phyloP scores from a whole-genome alignment of 2,797 vertebrate species.

The Molossus alvarezi region DNA sequence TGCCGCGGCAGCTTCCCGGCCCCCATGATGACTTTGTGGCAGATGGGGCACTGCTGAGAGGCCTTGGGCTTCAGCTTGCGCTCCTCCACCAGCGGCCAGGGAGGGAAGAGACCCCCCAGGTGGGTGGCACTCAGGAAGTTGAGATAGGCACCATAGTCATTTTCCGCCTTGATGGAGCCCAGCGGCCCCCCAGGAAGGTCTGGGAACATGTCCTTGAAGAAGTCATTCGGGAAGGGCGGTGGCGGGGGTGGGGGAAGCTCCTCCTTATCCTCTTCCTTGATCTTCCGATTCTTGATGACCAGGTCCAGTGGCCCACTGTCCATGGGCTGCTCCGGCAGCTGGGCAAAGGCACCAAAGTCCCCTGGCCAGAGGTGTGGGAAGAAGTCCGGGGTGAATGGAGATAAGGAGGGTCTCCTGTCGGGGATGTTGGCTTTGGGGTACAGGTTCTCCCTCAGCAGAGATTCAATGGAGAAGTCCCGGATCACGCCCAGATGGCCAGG shows the following conservation, averaged over 20 bases:
- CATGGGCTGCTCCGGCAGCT: constrained; percentile 92
- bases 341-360: constrained; percentile 94
- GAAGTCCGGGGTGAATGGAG: constrained; percentile 95
- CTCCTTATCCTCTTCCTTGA: constrained; percentile 98
- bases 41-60: constrained; percentile 99
- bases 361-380: constrained; percentile 97
- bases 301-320: constrained; percentile 95
- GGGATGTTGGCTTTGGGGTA: constrained; percentile 95
- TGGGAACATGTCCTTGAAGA: constrained; percentile 96
- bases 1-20: constrained; percentile 98
- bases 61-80: constrained; percentile 99
- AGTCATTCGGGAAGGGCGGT: constrained; percentile 93
- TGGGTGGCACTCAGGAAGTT: constrained; percentile 97
- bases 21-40: constrained; percentile 99
- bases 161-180: constrained; percentile 96
- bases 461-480: constrained; percentile 98
- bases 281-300: constrained; percentile 96
- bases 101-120: constrained; percentile 96
- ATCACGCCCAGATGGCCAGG: constrained; percentile 92
- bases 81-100: constrained; percentile 98
- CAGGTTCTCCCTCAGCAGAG: constrained; percentile 96
- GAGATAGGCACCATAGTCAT: constrained; percentile 96
- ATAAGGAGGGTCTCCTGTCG: constrained; percentile 94
- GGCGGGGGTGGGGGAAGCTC: constrained; percentile 92
- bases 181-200: constrained; percentile 92